Evolutionary conservation across 2,113 vertebrate species (phyloP).

Genomic region (Grallaria varia): DNA sequence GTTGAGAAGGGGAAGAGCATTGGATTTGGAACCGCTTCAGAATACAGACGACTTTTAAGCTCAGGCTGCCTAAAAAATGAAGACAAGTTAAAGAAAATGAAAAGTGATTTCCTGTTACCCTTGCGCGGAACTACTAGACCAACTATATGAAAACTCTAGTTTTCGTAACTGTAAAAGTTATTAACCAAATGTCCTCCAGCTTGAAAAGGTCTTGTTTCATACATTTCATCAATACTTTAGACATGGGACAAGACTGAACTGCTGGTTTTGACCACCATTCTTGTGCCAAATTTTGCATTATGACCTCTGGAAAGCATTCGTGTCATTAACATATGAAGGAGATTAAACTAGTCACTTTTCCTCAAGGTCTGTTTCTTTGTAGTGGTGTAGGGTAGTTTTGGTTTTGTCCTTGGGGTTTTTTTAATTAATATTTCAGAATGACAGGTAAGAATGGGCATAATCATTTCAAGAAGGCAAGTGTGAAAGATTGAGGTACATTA

Average conservation of each 20-base stretch:
- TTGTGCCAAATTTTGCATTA: not conserved
- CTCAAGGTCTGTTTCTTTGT: not conserved
- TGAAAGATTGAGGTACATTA: not conserved
- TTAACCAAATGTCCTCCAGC: not conserved
- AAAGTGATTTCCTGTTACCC: slow-evolving; percentile 28
- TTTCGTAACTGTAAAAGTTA: slow-evolving; percentile 2
- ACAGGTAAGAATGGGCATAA: not conserved
- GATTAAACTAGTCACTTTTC: not conserved
- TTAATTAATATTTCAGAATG: not conserved
- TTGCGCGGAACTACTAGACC: not conserved
- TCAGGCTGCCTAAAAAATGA: slow-evolving; percentile 25
- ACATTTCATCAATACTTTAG: not conserved
- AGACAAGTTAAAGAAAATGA: slow-evolving; percentile 31
- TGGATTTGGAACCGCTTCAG: not conserved
- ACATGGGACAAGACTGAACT: not conserved
- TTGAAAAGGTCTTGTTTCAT: not conserved
- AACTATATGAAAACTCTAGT: not conserved
- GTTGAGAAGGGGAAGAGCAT: not conserved
- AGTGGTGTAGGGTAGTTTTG: not conserved
- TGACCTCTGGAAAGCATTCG: not conserved
- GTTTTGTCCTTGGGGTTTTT: not conserved
- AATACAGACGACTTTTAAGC: not conserved
- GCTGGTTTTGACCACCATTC: not conserved
- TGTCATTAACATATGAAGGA: not conserved
- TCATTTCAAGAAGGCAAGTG: not conserved